These are phyloP conservation scores for Drosophila tropicalis DNA, from an alignment of 1,140 invertebrate species.

Conservation along the genomic window DNA sequence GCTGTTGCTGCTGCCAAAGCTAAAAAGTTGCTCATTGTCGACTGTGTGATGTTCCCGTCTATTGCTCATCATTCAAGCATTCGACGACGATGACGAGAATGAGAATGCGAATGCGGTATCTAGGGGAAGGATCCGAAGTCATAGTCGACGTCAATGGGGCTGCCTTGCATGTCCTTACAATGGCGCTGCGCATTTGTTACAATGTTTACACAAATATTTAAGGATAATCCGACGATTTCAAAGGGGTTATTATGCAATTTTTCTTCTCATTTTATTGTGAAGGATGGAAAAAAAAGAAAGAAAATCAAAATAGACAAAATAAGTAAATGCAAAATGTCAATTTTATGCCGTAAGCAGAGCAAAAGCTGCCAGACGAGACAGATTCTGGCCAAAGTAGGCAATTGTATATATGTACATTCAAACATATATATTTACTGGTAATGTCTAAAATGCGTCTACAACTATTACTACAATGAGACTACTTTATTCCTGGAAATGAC, in stretches of 20 bases:
- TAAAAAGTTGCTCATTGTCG: constrained; percentile 75
- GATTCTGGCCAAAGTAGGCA: not conserved
- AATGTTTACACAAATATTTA: constrained; percentile 83
- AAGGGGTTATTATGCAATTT: constrained; percentile 83
- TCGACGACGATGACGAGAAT: constrained; percentile 39
- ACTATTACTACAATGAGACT: not conserved
- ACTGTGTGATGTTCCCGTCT: constrained; percentile 69
- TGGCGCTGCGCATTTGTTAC: constrained; percentile 80
- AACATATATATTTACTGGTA: constrained; percentile 65
- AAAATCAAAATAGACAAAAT: constrained; percentile 66
- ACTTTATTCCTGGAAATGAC: constrained; percentile 49
- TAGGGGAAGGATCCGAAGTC: constrained; percentile 21
- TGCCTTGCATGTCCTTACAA: constrained; percentile 58
- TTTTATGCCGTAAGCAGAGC: constrained; percentile 71
- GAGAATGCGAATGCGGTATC: not conserved
- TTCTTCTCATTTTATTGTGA: constrained; percentile 78
- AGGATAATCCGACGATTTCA: constrained; percentile 82
- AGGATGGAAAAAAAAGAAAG: constrained; percentile 38
- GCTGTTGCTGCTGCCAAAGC: constrained; percentile 28
- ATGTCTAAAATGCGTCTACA: constrained; percentile 65
- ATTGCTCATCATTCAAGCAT: constrained; percentile 80
- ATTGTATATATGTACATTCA: constrained; percentile 24
- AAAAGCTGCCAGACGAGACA: constrained; percentile 10
- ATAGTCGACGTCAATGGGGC: constrained; percentile 46
- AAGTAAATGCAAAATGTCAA: constrained; percentile 81